Conservation (phyloP, 2,888 invertebrate genomes). For the Geophilus truncorum region DNA sequence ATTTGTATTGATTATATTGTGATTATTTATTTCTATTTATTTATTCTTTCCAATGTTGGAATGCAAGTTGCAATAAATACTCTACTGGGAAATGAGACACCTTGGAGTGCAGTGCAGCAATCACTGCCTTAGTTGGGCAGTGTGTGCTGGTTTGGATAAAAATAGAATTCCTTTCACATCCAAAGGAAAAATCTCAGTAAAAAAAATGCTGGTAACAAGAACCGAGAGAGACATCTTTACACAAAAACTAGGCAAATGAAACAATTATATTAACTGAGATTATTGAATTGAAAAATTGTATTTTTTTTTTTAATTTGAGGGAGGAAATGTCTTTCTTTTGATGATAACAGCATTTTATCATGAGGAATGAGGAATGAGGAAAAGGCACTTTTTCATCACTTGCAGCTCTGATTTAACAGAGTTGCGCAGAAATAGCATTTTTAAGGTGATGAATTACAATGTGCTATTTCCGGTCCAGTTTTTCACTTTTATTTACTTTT, state of each 20-base stretch:
- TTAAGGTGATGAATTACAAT: neutral
- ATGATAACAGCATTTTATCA: neutral
- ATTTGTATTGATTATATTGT: neutral
- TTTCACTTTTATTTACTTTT: neutral
- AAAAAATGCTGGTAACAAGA: neutral
- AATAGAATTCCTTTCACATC: neutral
- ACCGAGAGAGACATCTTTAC: neutral
- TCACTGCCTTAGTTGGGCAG: neutral
- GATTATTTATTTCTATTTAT: neutral
- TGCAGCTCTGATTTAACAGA: neutral
- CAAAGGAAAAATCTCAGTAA: neutral
- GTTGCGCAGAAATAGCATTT: neutral
- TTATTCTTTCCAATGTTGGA: neutral
- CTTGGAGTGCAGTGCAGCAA: neutral
- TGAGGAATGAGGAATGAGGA: neutral
- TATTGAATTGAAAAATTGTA: neutral
- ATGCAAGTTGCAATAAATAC: neutral
- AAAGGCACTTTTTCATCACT: neutral
- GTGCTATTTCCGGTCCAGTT: neutral
- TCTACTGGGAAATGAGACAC: conserved; percentile 5
- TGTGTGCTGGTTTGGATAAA: neutral
- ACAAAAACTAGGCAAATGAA: neutral
- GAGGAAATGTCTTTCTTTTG: too few relatives aligned
- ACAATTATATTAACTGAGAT: neutral
- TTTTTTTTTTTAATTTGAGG: too few relatives aligned